These are phyloP conservation scores for Caracal caracal DNA, from an alignment of 2,113 vertebrate species.

Conservation along the genomic window DNA sequence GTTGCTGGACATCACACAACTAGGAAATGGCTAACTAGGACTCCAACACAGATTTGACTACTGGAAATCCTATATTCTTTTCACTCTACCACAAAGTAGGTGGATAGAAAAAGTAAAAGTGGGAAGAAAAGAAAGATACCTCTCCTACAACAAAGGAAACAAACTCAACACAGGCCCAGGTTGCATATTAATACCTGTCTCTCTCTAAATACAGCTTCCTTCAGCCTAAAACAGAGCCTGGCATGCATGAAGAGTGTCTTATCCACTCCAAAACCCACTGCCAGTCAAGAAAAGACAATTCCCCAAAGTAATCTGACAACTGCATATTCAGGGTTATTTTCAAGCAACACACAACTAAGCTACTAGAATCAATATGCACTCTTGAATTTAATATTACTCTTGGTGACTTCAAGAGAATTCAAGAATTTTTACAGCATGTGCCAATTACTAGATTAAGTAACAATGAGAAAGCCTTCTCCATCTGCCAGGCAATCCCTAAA, in stretches of 20 bases:
- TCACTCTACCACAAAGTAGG: slow-evolving; percentile 6
- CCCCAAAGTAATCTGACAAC: slow-evolving; percentile 6
- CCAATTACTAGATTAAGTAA: slow-evolving; percentile 56
- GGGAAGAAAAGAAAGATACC: background rate
- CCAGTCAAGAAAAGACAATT: slow-evolving; percentile 46
- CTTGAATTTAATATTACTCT: slow-evolving; percentile 47
- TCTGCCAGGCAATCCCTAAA: background rate
- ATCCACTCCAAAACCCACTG: background rate
- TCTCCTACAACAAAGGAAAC: background rate
- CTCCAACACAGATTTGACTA: slow-evolving; percentile 23
- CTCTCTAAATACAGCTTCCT: slow-evolving; percentile 22
- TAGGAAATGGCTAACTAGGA: slow-evolving; percentile 49
- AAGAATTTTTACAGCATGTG: slow-evolving; percentile 46
- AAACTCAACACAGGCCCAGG: background rate
- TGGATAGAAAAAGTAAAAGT: slow-evolving; percentile 29
- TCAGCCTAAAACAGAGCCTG: slow-evolving; percentile 33
- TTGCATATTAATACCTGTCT: background rate
- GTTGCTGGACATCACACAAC: background rate
- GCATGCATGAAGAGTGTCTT: background rate
- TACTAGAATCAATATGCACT: slow-evolving; percentile 8
- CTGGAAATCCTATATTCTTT: slow-evolving; percentile 41
- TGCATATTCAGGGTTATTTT: slow-evolving; percentile 48
- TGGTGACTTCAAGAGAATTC: slow-evolving; percentile 16
- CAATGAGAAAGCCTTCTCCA: slow-evolving; percentile 40
- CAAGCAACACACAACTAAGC: slow-evolving; percentile 53